Evolutionary conservation across 2,113 vertebrate species (phyloP).

Genomic region (Butorides virescens): DNA sequence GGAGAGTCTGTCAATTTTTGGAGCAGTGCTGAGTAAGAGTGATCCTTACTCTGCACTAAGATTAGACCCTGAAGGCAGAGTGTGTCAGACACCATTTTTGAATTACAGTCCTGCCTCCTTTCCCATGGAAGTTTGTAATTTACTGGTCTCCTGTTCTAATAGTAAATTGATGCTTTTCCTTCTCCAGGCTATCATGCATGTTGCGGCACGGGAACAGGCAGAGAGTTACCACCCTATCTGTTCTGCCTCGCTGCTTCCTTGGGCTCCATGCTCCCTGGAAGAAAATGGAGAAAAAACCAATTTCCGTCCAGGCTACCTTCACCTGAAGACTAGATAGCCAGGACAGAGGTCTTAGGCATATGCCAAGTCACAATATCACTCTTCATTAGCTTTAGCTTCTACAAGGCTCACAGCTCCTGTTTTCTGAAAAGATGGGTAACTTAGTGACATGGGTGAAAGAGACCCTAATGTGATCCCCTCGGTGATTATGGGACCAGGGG

Average conservation of each 20-base stretch:
- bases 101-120: neutral
- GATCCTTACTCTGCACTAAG: neutral
- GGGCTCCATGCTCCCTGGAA: neutral
- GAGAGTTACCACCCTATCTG: rapidly evolving
- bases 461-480: neutral
- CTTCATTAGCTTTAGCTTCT: neutral
- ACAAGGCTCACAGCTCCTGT: neutral
- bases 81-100: neutral
- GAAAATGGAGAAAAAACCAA: neutral
- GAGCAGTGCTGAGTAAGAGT: neutral
- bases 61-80: neutral
- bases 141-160: neutral
- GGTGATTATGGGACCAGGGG: neutral
- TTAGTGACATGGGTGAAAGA: neutral
- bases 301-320: neutral
- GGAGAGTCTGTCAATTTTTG: neutral
- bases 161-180: neutral
- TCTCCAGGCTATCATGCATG: neutral
- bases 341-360: neutral
- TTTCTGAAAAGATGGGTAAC: neutral
- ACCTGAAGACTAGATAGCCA: neutral
- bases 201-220: neutral
- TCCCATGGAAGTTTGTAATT: neutral
- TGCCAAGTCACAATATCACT: neutral
- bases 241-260: neutral